Conservation (phyloP, 2,888 invertebrate species). For the Pteria penguin region DNA sequence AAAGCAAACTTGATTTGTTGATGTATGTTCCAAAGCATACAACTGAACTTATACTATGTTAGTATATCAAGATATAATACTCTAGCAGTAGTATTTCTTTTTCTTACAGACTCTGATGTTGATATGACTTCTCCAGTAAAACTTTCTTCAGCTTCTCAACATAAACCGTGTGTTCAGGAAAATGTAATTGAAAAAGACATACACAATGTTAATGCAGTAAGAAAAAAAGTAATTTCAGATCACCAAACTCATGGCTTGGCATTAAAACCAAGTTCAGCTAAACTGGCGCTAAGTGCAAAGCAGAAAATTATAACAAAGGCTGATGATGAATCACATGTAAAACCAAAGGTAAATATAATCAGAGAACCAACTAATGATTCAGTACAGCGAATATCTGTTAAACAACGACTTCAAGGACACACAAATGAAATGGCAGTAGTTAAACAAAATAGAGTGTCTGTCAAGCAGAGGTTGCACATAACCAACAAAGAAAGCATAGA, state of each 20-base stretch:
- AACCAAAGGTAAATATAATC: neutral
- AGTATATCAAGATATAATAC: too few species aligned
- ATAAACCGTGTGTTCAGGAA: neutral
- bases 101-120: conserved; percentile 30
- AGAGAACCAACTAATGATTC: neutral
- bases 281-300: neutral
- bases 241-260: neutral
- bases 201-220: neutral
- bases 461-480: neutral
- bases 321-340: neutral
- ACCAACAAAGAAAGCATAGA: neutral
- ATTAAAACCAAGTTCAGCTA: neutral
- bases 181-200: neutral
- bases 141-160: too few species aligned
- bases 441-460: neutral
- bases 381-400: neutral
- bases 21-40: too few species aligned
- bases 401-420: neutral
- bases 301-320: neutral
- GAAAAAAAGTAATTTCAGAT: neutral
- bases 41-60: too few species aligned
- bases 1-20: too few species aligned
- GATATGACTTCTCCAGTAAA: conserved; percentile 30
- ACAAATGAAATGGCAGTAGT: neutral
- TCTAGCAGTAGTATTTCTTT: too few species aligned